A percentile compares a stretch with the other conserved stretches of the same genome.
These are phyloP conservation scores for Gadus macrocephalus DNA, from an alignment of 2,113 vertebrate species.

Conservation along the genomic window DNA sequence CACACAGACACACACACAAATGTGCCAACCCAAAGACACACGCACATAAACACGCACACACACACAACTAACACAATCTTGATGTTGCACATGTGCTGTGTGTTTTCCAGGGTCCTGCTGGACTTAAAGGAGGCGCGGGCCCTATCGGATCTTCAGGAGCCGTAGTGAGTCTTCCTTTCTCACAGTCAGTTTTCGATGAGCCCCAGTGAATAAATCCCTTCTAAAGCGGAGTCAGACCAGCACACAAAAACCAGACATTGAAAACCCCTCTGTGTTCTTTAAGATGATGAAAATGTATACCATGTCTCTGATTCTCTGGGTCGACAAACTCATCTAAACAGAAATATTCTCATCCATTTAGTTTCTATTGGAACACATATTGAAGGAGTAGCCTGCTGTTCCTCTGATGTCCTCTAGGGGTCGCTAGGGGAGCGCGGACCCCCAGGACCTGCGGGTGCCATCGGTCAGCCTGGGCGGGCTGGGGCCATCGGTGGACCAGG, in stretches of 20 bases:
- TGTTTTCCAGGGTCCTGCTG: conserved; percentile 79
- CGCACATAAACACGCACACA: background rate
- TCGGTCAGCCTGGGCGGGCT: conserved; percentile 85
- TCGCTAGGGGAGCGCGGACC: conserved; percentile 87
- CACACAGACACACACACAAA: background rate
- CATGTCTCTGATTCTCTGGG: background rate
- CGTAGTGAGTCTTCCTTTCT: conserved; percentile 74
- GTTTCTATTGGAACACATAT: too few relatives aligned
- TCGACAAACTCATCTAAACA: too few relatives aligned
- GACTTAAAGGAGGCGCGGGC: conserved; percentile 90
- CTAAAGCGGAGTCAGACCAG: too few relatives aligned
- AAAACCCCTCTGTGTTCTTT: too few relatives aligned
- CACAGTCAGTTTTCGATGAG: background rate
- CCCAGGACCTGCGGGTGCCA: conserved; percentile 85
- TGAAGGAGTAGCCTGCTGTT: background rate
- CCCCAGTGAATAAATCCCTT: too few relatives aligned
- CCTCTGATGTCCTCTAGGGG: conserved; percentile 69
- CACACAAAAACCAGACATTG: too few relatives aligned
- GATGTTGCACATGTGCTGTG: too few relatives aligned
- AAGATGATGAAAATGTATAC: background rate
- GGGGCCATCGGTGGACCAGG: conserved; percentile 85
- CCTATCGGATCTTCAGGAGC: conserved; percentile 82
- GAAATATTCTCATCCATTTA: too few relatives aligned
- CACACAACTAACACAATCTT: background rate
- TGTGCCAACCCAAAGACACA: background rate